Percentiles rank a stretch among this genome's conserved stretches.
phyloP scores from a whole-genome alignment of 1,140 invertebrate species.

The Drosophila bocki region DNA sequence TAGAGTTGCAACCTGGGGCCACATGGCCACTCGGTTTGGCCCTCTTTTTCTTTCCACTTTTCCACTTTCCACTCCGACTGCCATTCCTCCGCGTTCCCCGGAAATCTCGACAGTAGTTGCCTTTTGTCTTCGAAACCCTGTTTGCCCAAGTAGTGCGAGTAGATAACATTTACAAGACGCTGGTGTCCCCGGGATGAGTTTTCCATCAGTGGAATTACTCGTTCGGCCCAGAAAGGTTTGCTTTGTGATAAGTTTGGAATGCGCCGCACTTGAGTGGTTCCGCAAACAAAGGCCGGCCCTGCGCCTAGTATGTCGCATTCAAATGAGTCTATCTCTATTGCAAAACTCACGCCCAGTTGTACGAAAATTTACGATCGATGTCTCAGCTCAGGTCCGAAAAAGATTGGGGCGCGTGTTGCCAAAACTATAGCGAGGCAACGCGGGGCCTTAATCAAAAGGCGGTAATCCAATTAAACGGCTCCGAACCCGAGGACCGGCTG shows the following conservation, averaged over 20 bases:
- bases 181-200: conserved; percentile 39
- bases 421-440: conserved; percentile 25
- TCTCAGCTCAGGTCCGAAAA: conserved; percentile 27
- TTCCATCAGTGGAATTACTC: conserved; percentile 58
- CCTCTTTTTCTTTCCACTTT: conserved; percentile 31
- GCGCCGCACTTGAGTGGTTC: conserved; percentile 12
- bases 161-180: conserved; percentile 68
- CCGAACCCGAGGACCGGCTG: conserved; percentile 60
- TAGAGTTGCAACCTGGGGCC: conserved; percentile 68
- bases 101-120: conserved; percentile 60
- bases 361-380: conserved; percentile 29
- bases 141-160: conserved; percentile 48
- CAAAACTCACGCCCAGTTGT: conserved; percentile 35
- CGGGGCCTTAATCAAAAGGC: conserved; percentile 73
- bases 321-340: conserved; percentile 35
- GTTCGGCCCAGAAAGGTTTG: conserved; percentile 41
- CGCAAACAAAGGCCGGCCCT: conserved; percentile 45
- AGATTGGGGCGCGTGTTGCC: conserved; percentile 61
- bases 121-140: conserved; percentile 47
- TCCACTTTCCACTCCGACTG: neutral
- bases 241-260: conserved; percentile 67
- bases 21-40: conserved; percentile 26
- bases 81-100: conserved; percentile 30
- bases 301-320: conserved; percentile 16
- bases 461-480: conserved; percentile 84